Percentiles rank a stretch among this genome's conserved stretches.
Evolutionary conservation across 92 coral and sea anemone genomes (phyloP).

Genomic region (Palythoa caribaeorum): DNA sequence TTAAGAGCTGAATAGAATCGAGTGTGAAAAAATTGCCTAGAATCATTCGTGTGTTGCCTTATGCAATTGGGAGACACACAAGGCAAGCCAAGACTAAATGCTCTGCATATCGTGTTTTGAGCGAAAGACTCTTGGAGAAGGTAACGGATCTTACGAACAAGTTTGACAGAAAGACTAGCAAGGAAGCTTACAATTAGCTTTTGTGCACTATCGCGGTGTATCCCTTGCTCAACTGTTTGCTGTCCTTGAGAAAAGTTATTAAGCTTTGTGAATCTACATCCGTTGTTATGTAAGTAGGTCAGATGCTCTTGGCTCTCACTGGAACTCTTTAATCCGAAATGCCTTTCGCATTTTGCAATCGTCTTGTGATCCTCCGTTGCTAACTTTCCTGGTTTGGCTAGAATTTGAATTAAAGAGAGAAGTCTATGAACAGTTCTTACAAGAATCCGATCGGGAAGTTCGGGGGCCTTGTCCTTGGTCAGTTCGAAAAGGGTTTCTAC

Average conservation of each 20-base stretch:
- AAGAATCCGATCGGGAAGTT: constrained; percentile 51
- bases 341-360: background rate
- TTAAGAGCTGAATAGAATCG: constrained; percentile 68
- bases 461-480: constrained; percentile 30
- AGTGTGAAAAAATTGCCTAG: constrained; percentile 35
- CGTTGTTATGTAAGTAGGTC: background rate
- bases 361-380: constrained; percentile 46
- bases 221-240: background rate
- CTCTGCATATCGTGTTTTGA: constrained; percentile 26
- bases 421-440: constrained; percentile 68
- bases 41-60: constrained; percentile 48
- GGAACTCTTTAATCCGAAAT: too few species aligned
- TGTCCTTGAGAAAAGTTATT: background rate
- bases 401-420: constrained; percentile 54
- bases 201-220: background rate
- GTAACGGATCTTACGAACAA: constrained; percentile 10
- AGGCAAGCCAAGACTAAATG: constrained; percentile 21
- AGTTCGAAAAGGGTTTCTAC: constrained; percentile 57
- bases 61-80: constrained; percentile 41
- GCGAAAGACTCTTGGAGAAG: constrained; percentile 20
- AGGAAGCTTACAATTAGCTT: background rate
- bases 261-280: constrained; percentile 24
- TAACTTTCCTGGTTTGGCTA: constrained; percentile 61
- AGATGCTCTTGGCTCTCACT: too few species aligned
- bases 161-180: constrained; percentile 25